Evolutionary conservation across 2,797 vertebrate genomes (phyloP).

Genomic region (Peromyscus nudipes): DNA sequence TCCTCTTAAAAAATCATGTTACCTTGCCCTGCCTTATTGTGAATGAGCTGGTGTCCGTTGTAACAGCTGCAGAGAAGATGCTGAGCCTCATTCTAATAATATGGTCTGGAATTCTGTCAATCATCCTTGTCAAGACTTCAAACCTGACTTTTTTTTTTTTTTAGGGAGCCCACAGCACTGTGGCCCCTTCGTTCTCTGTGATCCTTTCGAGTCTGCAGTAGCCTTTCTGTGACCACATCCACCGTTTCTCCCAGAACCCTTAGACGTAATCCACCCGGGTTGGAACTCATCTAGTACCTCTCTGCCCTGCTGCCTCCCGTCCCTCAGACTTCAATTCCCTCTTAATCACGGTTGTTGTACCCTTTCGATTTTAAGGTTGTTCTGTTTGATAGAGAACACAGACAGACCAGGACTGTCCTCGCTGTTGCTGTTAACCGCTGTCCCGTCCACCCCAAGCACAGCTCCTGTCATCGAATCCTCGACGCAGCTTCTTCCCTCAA

Average conservation of each 20-base stretch:
- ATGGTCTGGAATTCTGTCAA: not conserved
- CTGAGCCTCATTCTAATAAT: not conserved
- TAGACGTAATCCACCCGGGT: not conserved
- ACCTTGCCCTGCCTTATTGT: not conserved
- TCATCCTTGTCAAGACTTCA: not conserved
- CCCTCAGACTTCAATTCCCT: constrained; percentile 37
- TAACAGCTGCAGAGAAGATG: not conserved
- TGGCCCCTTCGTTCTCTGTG: not conserved
- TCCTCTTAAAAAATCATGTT: not conserved
- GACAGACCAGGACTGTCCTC: not conserved
- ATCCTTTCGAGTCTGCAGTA: not conserved
- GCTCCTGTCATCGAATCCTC: not conserved
- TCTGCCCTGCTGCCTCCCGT: not conserved
- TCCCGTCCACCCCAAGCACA: not conserved
- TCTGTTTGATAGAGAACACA: constrained; percentile 32
- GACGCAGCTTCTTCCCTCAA: constrained; percentile 6
- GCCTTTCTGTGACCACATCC: not conserved
- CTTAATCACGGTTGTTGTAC: constrained; percentile 22
- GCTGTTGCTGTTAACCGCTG: not conserved
- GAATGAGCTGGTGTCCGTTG: not conserved
- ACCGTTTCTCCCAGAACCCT: not conserved
- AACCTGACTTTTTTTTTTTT: not conserved
- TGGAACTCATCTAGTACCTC: not conserved
- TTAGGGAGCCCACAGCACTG: not conserved
- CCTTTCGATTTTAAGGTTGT: constrained; percentile 27